phyloP scores from a whole-genome alignment of 2,797 vertebrate genomes.

The Cirrhinus molitorella region DNA sequence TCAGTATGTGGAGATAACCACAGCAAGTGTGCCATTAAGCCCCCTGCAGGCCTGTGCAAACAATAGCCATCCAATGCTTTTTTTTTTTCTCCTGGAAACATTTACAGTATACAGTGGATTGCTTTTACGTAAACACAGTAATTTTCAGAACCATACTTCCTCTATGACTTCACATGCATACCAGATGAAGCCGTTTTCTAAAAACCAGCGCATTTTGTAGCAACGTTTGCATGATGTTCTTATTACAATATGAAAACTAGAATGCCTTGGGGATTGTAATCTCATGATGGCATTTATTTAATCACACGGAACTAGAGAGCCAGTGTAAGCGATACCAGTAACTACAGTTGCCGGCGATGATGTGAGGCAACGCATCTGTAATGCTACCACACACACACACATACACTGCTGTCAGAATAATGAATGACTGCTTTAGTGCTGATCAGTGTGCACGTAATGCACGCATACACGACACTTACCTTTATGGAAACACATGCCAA shows the following conservation, averaged over 20 bases:
- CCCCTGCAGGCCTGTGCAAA: conserved; percentile 38
- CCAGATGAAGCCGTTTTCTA: neutral
- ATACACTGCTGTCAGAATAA: conserved; percentile 41
- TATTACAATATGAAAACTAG: neutral
- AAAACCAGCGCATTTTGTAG: neutral
- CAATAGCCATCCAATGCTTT: conserved; percentile 22
- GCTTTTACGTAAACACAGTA: neutral
- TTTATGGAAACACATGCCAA: conserved; percentile 46
- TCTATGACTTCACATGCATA: conserved; percentile 6
- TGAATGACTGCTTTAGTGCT: conserved; percentile 37
- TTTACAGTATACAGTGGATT: neutral
- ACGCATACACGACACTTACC: conserved; percentile 1
- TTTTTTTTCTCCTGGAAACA: neutral
- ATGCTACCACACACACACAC: conserved; percentile 25
- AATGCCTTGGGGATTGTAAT: neutral
- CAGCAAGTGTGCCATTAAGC: conserved; percentile 34
- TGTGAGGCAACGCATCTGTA: conserved; percentile 31
- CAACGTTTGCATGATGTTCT: neutral
- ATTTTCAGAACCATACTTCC: neutral
- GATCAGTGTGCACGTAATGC: conserved; percentile 3
- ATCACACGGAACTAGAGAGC: conserved; percentile 28
- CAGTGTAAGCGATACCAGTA: conserved; percentile 10
- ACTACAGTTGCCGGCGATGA: conserved; percentile 34
- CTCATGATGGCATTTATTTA: conserved; percentile 3
- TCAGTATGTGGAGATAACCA: conserved; percentile 53